Evolutionary conservation across 92 coral and sea anemone genomes (phyloP), one percentile per base, ranked within the genome.

Genomic region (Palythoa grandiflora): DNA sequence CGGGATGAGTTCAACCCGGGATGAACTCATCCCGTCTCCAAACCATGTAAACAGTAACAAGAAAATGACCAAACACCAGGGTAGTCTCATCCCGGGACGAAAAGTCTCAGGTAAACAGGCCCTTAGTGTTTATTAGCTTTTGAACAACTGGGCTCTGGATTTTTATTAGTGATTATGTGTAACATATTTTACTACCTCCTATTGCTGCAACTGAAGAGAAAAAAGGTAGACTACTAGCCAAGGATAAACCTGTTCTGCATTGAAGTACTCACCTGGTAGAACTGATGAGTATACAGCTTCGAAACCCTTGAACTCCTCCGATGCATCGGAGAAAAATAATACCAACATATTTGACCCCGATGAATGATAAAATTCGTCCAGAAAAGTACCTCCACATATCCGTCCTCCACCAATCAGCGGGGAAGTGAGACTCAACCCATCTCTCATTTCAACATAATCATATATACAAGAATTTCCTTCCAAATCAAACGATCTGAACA

Each of bases 371-470:
- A 86, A 70, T 68, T 60, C 78, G 48, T 55, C 37, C 17, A 77
- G 85, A 9, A 13, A 35, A 13, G 15, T 17, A 39, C 6, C 13
- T 8, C 89, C 89, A 68, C 92, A 91, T 40, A 84, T 47, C 68
- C 44, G 81, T 51, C 54, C 19, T 57, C 63, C 73, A 9, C 70
- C 86, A 60, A 75, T 91, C 66, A 48, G 53, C 17, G 89, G 89
- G 37, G 89, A 68, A 7, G 9, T 14, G 5, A 71, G 66, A 15
- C n/a, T 60, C 63, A 68, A 53, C 1, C 92, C 94, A 91, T 91
- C 92, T 55, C 91, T 90, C 37, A 91, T 55, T 28, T 88, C 81
- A 16, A 91, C 92, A 65, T 77, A 85, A 50, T 91, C 94, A 71
- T 91, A 91, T 8, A 9, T 40, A 79, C 94, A 91, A 36, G 48